Base-by-base conservation (phyloP, 2,797 vertebrate species). In the Aythya fuligula region DNA sequence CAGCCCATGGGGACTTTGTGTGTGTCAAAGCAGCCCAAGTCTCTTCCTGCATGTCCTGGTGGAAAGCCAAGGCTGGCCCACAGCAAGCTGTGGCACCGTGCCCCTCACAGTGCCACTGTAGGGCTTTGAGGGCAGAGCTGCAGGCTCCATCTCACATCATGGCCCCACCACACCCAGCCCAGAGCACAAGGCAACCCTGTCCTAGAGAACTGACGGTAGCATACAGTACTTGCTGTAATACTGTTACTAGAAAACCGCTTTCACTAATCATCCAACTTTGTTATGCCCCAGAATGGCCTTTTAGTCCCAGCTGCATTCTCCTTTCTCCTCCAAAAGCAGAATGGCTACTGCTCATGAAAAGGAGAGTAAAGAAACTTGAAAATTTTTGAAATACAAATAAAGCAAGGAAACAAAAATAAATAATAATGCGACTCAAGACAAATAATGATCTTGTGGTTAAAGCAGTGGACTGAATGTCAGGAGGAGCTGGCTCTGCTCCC, bases 341-440 rank as follows among this genome's bases (percentile, higher is more conserved):
- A 89, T 8, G 25, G 51, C 75, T 82, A 34, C 76, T 41, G 45
- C 10, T 61, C n/a, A 60, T 51, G 66, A 92, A 60, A 61, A 93
- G 24, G 7, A 71, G 38, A 11, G 13, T 36, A 45, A 89, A 69
- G 51, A 67, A 90, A 94, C 30, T 74, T 77, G 21, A 18, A 85
- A 89, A 51, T 60, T 73, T 79, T 88, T 80, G 70, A 94, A 90
- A 90, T 41, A 89, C 27, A 92, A 89, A 90, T 84, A 87, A 94
- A 93, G 61, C 24, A 45, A 76, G 21, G 32, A 56, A 80, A 87
- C 45, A 71, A 81, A 94, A 94, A 78, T n/a, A 95, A 95, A 67
- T 75, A 85, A 61, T 27, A 71, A 70, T 9, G 28, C 74, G 28
- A 51, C 27, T 64, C 78, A 41, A 84, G 89, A 64, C 0, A 0